Evolutionary conservation across 2,797 vertebrate genomes (phyloP), one percentile per base, ranked within the genome.

Genomic region (Micrastur ruficollis): DNA sequence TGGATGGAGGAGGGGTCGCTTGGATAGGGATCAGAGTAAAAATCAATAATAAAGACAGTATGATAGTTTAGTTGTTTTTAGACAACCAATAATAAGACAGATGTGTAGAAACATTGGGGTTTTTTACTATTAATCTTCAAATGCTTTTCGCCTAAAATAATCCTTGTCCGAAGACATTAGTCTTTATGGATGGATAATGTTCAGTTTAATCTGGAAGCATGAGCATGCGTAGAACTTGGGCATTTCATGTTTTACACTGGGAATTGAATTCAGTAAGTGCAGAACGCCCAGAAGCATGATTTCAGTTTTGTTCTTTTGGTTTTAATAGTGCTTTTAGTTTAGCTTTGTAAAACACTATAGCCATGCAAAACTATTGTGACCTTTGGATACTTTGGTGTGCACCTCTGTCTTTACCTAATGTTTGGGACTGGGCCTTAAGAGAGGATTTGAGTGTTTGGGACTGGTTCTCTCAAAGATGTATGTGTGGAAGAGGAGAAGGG

Each of bases 31-130:
- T 68, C 18, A 3, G 10, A 71, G 50, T 53, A 49, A 79, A 93
- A 78, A 74, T 7, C 13, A 47, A 2, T 63, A 67, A 46, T 36
- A 16, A 86, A 80, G 12, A 13, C 27, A 38, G 1, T 81, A 6
- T 4, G 58, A 20, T 26, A 66, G 9, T 25, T 14, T 31, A 56
- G 36, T 8, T 83, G 16, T 6, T 71, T 94, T 56, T 49, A 70
- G 62, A 32, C 46, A 71, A n/a, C 9, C 15, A n/a, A 1, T 80
- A 38, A 16, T 14, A 49, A 56, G 36, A 21, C 5, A 47, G 10
- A 31, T 59, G 14, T 22, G 3, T 86, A 84, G 36, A 78, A 86
- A 78, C 22, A 26, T 8, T 71, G 34, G 0, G 0, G 3, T 1
- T 2, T 46, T 86, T 76, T 34, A 13, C 20, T 46, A 2, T 46